phyloP scores from a whole-genome alignment of 2,888 invertebrate species.

The Notocelia uddmanniana region DNA sequence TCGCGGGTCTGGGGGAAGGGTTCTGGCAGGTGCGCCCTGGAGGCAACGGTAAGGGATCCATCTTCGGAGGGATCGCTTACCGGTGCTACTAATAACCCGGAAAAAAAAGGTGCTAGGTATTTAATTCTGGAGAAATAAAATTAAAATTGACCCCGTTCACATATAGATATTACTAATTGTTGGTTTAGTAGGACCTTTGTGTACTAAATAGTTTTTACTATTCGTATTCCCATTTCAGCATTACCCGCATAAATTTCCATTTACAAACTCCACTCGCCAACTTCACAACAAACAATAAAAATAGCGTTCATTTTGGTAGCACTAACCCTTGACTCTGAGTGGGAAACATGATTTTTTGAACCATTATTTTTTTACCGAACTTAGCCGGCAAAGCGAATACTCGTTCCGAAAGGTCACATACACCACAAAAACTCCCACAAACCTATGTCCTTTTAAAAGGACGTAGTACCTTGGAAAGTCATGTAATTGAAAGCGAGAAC shows the following conservation, averaged over 20 bases:
- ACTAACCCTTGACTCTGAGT: constrained; percentile 59
- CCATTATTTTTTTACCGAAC: constrained; percentile 69
- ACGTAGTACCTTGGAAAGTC: constrained; percentile 10
- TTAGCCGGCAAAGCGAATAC: constrained; percentile 60
- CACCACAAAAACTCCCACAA: background rate
- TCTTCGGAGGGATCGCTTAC: too few relatives aligned
- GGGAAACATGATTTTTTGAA: constrained; percentile 64
- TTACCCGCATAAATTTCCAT: constrained; percentile 25
- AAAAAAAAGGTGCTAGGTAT: too few relatives aligned
- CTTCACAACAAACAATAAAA: constrained; percentile 48
- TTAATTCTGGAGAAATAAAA: background rate
- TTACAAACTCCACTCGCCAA: constrained; percentile 34
- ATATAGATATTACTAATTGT: background rate
- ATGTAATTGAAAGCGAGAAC: background rate
- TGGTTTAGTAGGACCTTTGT: constrained; percentile 1
- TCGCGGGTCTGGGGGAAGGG: too few relatives aligned
- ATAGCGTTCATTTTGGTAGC: constrained; percentile 51
- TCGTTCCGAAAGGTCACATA: constrained; percentile 1
- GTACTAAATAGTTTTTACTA: constrained; percentile 7
- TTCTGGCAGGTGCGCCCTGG: too few relatives aligned
- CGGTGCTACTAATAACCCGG: too few relatives aligned
- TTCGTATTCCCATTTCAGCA: constrained; percentile 24
- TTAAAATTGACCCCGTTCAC: background rate
- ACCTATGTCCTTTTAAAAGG: constrained; percentile 1
- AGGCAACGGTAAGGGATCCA: too few relatives aligned